Base-by-base conservation (phyloP, 2,888 invertebrate genomes). In the Amblyjoppa proteus region DNA sequence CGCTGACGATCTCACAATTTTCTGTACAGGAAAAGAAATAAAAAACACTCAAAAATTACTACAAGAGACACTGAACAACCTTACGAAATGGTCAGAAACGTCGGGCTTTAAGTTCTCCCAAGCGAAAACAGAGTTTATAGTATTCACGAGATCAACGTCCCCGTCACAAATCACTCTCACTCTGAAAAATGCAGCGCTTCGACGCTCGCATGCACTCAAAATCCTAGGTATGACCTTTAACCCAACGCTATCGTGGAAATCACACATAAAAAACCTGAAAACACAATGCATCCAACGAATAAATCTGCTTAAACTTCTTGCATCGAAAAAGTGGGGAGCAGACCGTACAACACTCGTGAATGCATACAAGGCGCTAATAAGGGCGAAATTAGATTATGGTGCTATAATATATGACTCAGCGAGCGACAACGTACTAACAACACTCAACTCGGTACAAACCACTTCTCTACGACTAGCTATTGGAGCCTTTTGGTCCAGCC, bases 211-310 rank as follows among this genome's bases (percentile, higher is more conserved):
- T 2, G 11, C 53, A 3, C 49, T 83, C 0, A 86, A 71, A 76
- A 73, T 85, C 28, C 80, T 88, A 0, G 85, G 85, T 20, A 38
- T 87, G 20, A 81, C 45, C 0, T 85, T 86, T 58, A 82, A 88
- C 70, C 53, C n/a, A 13, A 77, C 71, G 49, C 73, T 87, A 0
- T 77, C 80, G 4, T 87, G 86, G 85, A 70, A 1, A 31, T 5
- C 73, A 9, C 88, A 87, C 34, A 70, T 86, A 4, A 75, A 81
- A 13, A 28, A 53, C 4, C n/a, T 84, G 13, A 86, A 82, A 71
- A 11, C 41, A 3, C 38, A 73, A 20, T 82, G 82, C 68, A 3
- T 49, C 16, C 20, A 64, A 73, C 2, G 61, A 49, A 20, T 85
- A 2, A 74, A 78, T 16, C 64, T 85, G 2, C 9, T 85, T 6